Percentiles rank a stretch among this genome's conserved stretches.
These are phyloP conservation scores for Smutsia temminckii DNA, from an alignment of 2,797 vertebrate species.

Conservation along the genomic window DNA sequence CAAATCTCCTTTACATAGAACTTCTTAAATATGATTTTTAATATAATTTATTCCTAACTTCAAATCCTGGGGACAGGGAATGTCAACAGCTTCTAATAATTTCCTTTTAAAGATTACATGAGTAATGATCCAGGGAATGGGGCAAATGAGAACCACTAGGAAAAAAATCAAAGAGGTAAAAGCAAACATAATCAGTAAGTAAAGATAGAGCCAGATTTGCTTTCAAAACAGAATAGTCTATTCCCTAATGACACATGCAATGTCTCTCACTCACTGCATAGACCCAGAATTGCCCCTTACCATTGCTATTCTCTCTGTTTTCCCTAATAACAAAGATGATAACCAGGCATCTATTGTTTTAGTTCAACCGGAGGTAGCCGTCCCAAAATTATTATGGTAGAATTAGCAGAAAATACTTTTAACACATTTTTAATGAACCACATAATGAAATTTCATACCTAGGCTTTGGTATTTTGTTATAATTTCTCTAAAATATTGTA, in stretches of 20 bases:
- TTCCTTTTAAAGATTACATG: conserved; percentile 35
- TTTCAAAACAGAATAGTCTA: background rate
- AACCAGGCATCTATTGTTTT: background rate
- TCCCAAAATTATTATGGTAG: background rate
- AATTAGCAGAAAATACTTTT: background rate
- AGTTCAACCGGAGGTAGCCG: background rate
- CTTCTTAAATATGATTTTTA: conserved; percentile 55
- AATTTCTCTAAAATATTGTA: conserved; percentile 13
- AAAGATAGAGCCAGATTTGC: background rate
- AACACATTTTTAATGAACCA: background rate
- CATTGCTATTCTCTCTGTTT: background rate
- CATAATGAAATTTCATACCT: conserved; percentile 1
- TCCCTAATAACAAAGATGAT: background rate
- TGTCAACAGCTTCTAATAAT: conserved; percentile 33
- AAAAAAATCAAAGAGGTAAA: conserved; percentile 34
- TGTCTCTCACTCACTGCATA: background rate
- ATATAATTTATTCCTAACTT: conserved; percentile 43
- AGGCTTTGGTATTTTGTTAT: conserved; percentile 17
- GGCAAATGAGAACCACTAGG: background rate
- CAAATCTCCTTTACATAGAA: background rate
- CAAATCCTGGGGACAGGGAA: background rate
- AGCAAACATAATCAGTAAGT: background rate
- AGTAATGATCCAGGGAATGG: background rate
- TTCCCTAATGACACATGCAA: background rate
- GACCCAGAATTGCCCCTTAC: background rate